Conservation (phyloP, 2,113 vertebrate genomes). For the Pterocles orientalis region DNA sequence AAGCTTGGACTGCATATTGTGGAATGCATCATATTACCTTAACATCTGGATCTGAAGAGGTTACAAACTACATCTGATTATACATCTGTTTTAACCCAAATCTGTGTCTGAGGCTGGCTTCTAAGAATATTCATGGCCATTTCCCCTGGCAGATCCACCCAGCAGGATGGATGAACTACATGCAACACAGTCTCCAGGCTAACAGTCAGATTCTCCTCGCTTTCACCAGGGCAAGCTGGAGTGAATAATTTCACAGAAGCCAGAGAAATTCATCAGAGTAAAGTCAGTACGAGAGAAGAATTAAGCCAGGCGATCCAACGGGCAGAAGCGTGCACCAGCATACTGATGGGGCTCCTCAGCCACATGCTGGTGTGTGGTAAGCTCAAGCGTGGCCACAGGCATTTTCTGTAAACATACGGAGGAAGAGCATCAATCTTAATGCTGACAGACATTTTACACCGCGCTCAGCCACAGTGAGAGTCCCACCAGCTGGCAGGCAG, state of each 20-base stretch:
- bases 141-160: not conserved
- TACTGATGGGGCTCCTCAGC: not conserved
- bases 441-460: not conserved
- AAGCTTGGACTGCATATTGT: not conserved
- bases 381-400: not conserved
- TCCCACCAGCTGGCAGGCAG: not conserved
- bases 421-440: not conserved
- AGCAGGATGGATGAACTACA: not conserved
- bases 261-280: not conserved
- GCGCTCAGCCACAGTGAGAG: accelerated
- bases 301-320: not conserved
- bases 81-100: not conserved
- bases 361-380: not conserved
- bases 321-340: not conserved
- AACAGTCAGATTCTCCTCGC: not conserved
- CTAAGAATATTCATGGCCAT: not conserved
- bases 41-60: not conserved
- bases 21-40: not conserved
- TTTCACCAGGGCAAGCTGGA: not conserved
- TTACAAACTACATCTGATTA: not conserved
- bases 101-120: not conserved
- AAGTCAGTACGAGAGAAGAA: not conserved
- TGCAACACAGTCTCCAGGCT: not conserved
- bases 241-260: not conserved
- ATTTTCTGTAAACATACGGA: not conserved